phyloP scores from a whole-genome alignment of 2,113 vertebrate genomes.

The Tauraco erythrolophus region DNA sequence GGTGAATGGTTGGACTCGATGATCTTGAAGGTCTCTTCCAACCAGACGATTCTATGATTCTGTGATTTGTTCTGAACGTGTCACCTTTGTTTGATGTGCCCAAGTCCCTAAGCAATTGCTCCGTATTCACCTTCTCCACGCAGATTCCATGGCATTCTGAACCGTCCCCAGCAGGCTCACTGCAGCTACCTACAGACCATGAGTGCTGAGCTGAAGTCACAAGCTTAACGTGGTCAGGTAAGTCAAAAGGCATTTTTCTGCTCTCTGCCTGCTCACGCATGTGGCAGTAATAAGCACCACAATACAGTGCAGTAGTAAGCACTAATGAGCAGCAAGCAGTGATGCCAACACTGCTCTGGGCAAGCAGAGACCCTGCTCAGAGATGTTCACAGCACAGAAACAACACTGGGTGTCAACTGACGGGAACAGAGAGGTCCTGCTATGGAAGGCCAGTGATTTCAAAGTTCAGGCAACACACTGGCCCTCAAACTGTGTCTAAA shows the following conservation, averaged over 20 bases:
- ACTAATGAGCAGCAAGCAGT: neutral
- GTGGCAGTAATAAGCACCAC: neutral
- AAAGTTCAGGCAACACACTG: neutral
- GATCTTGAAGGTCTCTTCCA: too few species aligned
- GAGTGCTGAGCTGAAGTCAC: neutral
- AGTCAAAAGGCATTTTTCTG: neutral
- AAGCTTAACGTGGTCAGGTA: neutral
- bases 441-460: neutral
- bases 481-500: neutral
- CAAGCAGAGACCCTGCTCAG: neutral
- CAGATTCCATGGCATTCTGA: neutral
- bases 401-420: accelerated
- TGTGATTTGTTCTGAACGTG: neutral
- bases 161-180: neutral
- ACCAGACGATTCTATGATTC: too few species aligned
- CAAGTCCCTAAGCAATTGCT: neutral
- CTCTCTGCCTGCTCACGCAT: neutral
- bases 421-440: neutral
- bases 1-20: too few species aligned
- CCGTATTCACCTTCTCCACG: neutral
- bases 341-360: neutral
- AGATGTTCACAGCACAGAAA: neutral
- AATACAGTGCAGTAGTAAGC: neutral
- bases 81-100: neutral
- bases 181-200: neutral